These are phyloP conservation scores for Pionites leucogaster DNA, from an alignment of 2,113 vertebrate genomes.

Conservation along the genomic window DNA sequence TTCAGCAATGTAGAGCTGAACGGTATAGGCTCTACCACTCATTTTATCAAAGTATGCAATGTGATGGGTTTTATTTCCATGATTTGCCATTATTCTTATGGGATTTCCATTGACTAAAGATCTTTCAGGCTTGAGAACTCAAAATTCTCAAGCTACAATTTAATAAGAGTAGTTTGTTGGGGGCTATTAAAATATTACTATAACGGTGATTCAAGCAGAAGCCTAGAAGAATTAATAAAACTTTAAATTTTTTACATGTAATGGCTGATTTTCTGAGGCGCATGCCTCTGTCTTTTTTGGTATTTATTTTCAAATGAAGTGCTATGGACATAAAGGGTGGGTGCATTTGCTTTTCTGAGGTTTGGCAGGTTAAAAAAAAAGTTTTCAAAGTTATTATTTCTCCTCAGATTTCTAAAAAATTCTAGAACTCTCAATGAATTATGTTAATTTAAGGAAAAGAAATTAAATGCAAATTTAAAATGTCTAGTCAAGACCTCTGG, in stretches of 20 bases:
- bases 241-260: background rate
- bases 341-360: background rate
- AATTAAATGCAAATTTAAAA: background rate
- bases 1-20: background rate
- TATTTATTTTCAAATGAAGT: background rate
- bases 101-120: background rate
- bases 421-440: background rate
- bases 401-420: background rate
- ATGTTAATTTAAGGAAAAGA: background rate
- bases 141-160: background rate
- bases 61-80: background rate
- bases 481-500: background rate
- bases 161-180: background rate
- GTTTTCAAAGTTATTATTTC: background rate
- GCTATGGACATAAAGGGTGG: background rate
- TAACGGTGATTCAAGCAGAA: background rate
- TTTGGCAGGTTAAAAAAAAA: background rate
- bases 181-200: background rate
- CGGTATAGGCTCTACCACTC: background rate
- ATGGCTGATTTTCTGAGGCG: background rate
- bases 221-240: background rate
- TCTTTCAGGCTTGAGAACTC: background rate
- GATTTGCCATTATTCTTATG: rapidly evolving
- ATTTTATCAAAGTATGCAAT: background rate
- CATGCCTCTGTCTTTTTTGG: background rate